These are phyloP conservation scores for Sebastes steindachneri DNA, from an alignment of 2,797 vertebrate species.

Conservation along the genomic window DNA sequence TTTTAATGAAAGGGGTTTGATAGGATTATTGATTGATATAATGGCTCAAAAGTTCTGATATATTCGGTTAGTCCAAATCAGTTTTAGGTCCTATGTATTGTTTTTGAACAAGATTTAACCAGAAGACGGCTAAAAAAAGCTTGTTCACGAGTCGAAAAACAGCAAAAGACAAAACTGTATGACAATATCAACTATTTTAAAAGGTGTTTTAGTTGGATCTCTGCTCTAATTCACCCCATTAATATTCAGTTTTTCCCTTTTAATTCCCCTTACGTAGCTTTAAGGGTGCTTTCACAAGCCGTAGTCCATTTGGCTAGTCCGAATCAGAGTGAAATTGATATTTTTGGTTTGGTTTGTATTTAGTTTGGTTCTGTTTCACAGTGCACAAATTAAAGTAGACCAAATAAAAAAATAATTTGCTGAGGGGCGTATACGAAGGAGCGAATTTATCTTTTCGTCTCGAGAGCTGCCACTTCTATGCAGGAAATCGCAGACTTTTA, in stretches of 20 bases:
- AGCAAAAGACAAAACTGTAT: background rate
- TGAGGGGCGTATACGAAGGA: background rate
- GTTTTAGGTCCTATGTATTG: background rate
- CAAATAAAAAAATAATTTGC: background rate
- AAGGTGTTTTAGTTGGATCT: background rate
- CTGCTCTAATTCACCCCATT: background rate
- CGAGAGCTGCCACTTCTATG: no score
- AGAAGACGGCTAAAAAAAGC: background rate
- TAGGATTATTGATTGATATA: background rate
- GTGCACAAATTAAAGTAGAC: no score
- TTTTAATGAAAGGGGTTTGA: background rate
- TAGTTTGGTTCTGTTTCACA: no score
- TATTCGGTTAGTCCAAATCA: background rate
- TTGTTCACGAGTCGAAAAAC: background rate
- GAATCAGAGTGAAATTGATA: no score
- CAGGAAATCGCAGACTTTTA: no score
- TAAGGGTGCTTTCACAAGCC: background rate
- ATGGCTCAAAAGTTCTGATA: background rate
- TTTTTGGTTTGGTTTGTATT: no score
- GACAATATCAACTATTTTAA: background rate
- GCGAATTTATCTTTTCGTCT: no score
- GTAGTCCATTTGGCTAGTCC: no score
- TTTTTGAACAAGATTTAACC: background rate
- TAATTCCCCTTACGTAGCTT: background rate
- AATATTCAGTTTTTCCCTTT: background rate